Conservation (phyloP, 2,113 vertebrate species). For the Mirounga angustirostris region DNA sequence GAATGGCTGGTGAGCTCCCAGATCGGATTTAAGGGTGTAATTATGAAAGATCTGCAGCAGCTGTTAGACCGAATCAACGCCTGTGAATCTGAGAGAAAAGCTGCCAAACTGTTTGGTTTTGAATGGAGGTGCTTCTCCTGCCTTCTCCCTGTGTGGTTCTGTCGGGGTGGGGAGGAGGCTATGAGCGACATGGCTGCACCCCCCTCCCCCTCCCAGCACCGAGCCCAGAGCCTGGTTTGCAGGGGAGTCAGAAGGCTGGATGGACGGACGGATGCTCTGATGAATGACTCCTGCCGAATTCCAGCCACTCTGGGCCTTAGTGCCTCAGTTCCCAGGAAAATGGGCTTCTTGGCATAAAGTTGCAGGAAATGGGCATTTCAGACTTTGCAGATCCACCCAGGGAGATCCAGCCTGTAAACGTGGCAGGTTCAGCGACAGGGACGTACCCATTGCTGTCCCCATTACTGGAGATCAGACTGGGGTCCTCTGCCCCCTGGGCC, state of each 20-base stretch:
- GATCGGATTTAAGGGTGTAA: conserved; percentile 30
- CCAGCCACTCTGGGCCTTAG: background rate
- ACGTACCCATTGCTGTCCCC: background rate
- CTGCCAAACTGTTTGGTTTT: background rate
- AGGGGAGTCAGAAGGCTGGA: background rate
- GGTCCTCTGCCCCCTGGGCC: background rate
- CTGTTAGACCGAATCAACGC: conserved; percentile 58
- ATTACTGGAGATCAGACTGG: background rate
- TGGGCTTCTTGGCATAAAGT: background rate
- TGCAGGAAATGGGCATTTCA: background rate
- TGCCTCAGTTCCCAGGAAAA: background rate
- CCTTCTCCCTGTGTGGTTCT: background rate
- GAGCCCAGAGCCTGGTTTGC: background rate
- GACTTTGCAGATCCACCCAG: background rate
- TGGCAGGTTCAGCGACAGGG: background rate
- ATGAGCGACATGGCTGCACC: fast-evolving
- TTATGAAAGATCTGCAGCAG: conserved; percentile 36
- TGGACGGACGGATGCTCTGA: fast-evolving
- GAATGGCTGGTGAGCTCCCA: conserved; percentile 34
- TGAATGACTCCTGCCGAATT: background rate
- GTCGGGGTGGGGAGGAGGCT: background rate
- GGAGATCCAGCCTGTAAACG: background rate
- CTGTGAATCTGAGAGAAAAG: conserved; percentile 30
- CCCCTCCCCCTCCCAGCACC: background rate
- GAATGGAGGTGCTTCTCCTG: conserved; percentile 40